Evolutionary conservation across 2,888 invertebrate species (phyloP), one percentile per base, ranked within the genome.

Genomic region (Agonopterix subpropinquella): DNA sequence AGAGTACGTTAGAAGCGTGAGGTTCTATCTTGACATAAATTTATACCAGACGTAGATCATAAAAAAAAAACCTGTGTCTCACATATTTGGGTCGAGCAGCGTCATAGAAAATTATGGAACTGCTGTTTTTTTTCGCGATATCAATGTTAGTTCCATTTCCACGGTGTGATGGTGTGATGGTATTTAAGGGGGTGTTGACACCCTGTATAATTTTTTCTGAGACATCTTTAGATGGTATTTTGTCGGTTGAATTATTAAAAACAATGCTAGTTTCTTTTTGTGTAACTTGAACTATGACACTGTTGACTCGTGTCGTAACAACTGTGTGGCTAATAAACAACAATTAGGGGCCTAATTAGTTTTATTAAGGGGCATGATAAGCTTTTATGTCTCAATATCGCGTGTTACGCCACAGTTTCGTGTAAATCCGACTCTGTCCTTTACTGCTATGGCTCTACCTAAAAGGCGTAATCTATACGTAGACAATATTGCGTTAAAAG

Each of bases 331-430:
- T 61, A 64, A 73, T 79, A 80, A 81, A 79, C 64, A 70, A 72
- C 73, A 76, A 79, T 78, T 76, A 78, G 70, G 66, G 64, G 62
- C 65, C 70, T 83, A 80, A 83, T 83, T 82, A 80, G 76, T 68
- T 67, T 63, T 70, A 68, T 73, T 47, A 75, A 72, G 67, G 70
- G 65, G 67, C 63, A 67, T 73, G 83, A 83, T 83, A 83, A 80
- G 74, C 72, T 78, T 82, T 80, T 78, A 79, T 77, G 72, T 76
- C 70, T 73, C 55, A 63, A 62, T 72, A 65, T 83, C 55, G 83
- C 84, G 83, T 84, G 83, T 64, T 66, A 57, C 55, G 50, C 54
- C 60, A 68, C 67, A 70, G 64, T 82, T 79, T 73, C 60, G 61
- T 59, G 57, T 57, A 72, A 77, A 76, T 77, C 69, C 62, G 61